Base-by-base conservation (phyloP, 2,797 vertebrate species). In the Anguilla megastoma region DNA sequence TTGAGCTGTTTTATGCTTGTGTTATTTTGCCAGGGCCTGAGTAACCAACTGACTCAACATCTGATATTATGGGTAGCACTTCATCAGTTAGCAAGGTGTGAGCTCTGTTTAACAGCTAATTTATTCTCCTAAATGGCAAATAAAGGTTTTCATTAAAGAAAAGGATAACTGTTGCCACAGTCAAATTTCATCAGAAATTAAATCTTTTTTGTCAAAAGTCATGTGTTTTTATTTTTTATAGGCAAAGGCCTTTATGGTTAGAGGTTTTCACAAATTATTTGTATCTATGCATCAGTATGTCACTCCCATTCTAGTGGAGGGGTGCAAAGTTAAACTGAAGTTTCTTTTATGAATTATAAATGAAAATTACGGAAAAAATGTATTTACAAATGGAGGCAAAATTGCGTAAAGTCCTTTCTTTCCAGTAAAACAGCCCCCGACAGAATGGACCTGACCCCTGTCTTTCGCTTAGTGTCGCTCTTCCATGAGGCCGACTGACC, bases 31-130 rank as follows among this genome's bases (percentile, higher is more conserved):
- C 52, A 56, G 27, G 9, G 84, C 84, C 52, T 36, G 33, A 76
- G 80, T 48, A 52, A n/a, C 80, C 36, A 45, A 30, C 33, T 83
- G 41, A 48, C 80, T 83, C 80, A 83, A 52, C 80, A 2, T 83
- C 48, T 48, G 45, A n/a, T 48, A 21, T 50, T 24, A 79, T 21
- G 45, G 36, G 7, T 7, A 80, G 41, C 36, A 41, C 8, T 36
- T 41, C 36, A 27, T 36, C 45, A 18, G 4, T 80, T 48, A 83
- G 21, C 21, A 48, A 83, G 45, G 21, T 52, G 79, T 50, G 18
- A 52, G 24, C 6, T 83, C 41, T 76, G 74, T 76, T 45, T 50
- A 48, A 83, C 48, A 16, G 27, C 27, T 30, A 3, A 84, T 84
- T 58, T 27, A 58, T 56, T 56, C 27, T 33, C 27, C n/a, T 84